Conservation (phyloP, 1,140 invertebrate species). For the Amyelois transitella region DNA sequence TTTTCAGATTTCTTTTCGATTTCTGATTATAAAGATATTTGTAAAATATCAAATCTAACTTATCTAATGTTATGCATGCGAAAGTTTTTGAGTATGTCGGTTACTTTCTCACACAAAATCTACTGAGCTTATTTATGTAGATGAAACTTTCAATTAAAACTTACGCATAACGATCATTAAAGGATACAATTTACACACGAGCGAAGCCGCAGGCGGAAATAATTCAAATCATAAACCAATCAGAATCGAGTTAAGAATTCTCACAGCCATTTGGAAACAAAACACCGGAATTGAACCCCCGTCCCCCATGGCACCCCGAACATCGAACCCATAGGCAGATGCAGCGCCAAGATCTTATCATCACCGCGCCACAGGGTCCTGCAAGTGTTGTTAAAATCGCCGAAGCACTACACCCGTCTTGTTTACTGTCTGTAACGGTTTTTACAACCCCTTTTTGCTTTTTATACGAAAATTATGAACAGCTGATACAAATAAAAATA, state of each 20-base stretch:
- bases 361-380: conserved; percentile 44
- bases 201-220: too few relatives aligned
- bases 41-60: too few relatives aligned
- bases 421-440: conserved; percentile 59
- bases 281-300: conserved; percentile 54
- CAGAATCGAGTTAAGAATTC: conserved; percentile 27
- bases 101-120: too few relatives aligned
- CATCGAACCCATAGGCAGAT: conserved; percentile 48
- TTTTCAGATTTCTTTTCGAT: too few relatives aligned
- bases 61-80: too few relatives aligned
- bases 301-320: conserved; percentile 27
- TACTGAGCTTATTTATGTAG: not conserved
- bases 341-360: conserved; percentile 62
- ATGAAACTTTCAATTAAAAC: not conserved
- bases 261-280: conserved; percentile 53
- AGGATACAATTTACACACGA: too few relatives aligned
- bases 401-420: conserved; percentile 35
- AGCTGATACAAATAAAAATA: not conserved
- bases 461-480: conserved; percentile 10
- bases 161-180: too few relatives aligned
- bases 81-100: too few relatives aligned
- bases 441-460: conserved; percentile 32
- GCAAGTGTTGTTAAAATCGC: conserved; percentile 51
- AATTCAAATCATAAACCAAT: conserved; percentile 55
- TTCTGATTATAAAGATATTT: too few relatives aligned